Percentiles rank a stretch among this genome's conserved stretches.
These are phyloP conservation scores for Mercenaria mercenaria DNA, from an alignment of 1,140 invertebrate species.

Conservation along the genomic window DNA sequence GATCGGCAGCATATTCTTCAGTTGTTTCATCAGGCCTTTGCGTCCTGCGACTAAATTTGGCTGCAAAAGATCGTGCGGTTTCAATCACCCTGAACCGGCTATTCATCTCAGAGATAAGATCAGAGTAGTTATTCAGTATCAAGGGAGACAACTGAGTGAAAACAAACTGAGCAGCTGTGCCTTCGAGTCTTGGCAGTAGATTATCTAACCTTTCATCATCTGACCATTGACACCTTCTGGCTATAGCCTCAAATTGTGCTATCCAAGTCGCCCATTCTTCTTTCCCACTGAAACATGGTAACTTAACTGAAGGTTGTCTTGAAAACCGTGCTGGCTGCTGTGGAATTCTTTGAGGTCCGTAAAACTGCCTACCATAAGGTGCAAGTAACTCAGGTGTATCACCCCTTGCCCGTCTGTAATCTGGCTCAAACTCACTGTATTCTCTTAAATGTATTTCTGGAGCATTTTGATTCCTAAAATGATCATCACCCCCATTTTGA, in stretches of 20 bases:
- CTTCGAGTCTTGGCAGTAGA: constrained; percentile 60
- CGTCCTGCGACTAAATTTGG: constrained; percentile 26
- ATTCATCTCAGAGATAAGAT: constrained; percentile 44
- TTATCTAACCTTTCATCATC: constrained; percentile 50
- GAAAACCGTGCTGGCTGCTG: not conserved
- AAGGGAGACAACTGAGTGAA: constrained; percentile 42
- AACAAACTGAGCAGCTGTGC: constrained; percentile 60
- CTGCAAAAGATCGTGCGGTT: constrained; percentile 38
- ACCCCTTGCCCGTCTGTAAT: too few relatives aligned
- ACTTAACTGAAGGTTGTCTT: constrained; percentile 16
- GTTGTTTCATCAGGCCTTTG: constrained; percentile 38
- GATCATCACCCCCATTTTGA: too few relatives aligned
- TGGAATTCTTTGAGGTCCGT: not conserved
- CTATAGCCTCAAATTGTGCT: constrained; percentile 61
- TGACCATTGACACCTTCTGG: constrained; percentile 35
- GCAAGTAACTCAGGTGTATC: too few relatives aligned
- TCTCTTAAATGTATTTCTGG: too few relatives aligned
- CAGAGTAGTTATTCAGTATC: constrained; percentile 21
- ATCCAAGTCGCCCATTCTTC: constrained; percentile 64
- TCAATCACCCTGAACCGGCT: constrained; percentile 60
- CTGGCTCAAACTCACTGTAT: too few relatives aligned
- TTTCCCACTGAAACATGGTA: constrained; percentile 58
- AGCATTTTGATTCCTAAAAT: too few relatives aligned
- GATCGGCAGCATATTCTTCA: constrained; percentile 62
- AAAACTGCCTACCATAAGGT: too few relatives aligned